These are phyloP conservation scores for Cheirogaleus medius DNA, from an alignment of 2,113 vertebrate species.

Conservation along the genomic window DNA sequence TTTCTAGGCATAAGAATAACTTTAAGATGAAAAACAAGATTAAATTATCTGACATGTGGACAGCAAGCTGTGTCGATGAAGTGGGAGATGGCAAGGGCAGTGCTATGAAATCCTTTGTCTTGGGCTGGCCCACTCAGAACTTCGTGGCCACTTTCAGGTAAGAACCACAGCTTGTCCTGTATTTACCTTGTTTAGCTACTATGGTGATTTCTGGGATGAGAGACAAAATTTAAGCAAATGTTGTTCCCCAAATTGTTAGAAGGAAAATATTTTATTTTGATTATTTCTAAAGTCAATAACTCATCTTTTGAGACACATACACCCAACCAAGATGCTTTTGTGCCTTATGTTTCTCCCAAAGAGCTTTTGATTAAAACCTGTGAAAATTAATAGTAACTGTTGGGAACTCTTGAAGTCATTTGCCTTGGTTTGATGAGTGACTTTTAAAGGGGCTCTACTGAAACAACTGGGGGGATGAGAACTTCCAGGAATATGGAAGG, in stretches of 20 bases:
- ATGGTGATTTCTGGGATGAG: not conserved
- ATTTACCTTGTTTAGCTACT: not conserved
- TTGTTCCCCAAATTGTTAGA: not conserved
- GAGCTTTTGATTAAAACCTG: not conserved
- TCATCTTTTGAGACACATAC: not conserved
- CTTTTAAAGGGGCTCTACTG: not conserved
- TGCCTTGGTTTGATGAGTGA: not conserved
- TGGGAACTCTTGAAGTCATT: not conserved
- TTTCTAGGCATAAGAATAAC: slow-evolving; percentile 73
- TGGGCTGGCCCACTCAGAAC: slow-evolving; percentile 97
- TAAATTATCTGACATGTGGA: slow-evolving; percentile 92
- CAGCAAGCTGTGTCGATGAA: slow-evolving; percentile 93
- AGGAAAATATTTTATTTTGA: not conserved
- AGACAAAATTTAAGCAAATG: not conserved
- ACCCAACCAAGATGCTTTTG: not conserved
- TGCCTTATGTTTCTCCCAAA: not conserved
- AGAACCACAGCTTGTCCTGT: not conserved
- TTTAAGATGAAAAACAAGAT: slow-evolving; percentile 79
- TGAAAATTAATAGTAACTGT: not conserved
- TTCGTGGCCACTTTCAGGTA: slow-evolving; percentile 96
- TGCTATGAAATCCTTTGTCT: slow-evolving; percentile 90
- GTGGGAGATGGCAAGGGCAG: slow-evolving; percentile 93
- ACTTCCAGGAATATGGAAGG: not conserved
- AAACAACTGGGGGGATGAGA: not conserved
- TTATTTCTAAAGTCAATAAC: not conserved